Conservation (phyloP, 2,113 vertebrate genomes). For the Nesospiza acunhae region DNA sequence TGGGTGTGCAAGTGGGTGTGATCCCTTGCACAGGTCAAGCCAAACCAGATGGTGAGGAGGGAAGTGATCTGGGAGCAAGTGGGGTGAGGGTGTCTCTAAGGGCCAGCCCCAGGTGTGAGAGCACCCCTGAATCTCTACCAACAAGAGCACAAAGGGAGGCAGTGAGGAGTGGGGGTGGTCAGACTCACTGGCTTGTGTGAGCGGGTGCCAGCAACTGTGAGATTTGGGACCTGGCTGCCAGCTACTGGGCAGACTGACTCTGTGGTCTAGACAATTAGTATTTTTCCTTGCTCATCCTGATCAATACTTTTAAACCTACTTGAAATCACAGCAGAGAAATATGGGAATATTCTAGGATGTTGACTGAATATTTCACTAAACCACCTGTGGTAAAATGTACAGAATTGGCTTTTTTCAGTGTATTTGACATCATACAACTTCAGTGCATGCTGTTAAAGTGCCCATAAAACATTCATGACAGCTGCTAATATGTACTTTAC, state of each 20-base stretch:
- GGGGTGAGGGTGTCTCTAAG: neutral
- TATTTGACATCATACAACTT: neutral
- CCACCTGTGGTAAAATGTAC: neutral
- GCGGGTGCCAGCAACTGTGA: neutral
- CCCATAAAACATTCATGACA: neutral
- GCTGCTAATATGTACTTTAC: neutral
- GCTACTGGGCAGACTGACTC: neutral
- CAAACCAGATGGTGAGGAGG: neutral
- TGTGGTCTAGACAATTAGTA: neutral
- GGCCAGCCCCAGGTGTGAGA: neutral
- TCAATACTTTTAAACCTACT: neutral
- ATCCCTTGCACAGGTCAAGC: neutral
- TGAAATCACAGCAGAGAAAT: neutral
- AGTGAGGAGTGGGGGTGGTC: rapidly evolving
- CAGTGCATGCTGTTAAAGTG: neutral
- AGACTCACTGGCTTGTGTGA: neutral
- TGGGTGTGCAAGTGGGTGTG: neutral
- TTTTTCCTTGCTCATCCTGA: neutral
- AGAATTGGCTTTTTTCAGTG: neutral
- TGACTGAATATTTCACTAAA: neutral
- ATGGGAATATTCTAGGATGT: neutral
- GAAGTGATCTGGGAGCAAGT: neutral
- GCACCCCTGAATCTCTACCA: neutral
- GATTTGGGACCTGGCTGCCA: neutral
- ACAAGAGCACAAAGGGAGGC: neutral